These are phyloP conservation scores for Redunca redunca DNA, from an alignment of 2,113 vertebrate genomes.

Conservation along the genomic window DNA sequence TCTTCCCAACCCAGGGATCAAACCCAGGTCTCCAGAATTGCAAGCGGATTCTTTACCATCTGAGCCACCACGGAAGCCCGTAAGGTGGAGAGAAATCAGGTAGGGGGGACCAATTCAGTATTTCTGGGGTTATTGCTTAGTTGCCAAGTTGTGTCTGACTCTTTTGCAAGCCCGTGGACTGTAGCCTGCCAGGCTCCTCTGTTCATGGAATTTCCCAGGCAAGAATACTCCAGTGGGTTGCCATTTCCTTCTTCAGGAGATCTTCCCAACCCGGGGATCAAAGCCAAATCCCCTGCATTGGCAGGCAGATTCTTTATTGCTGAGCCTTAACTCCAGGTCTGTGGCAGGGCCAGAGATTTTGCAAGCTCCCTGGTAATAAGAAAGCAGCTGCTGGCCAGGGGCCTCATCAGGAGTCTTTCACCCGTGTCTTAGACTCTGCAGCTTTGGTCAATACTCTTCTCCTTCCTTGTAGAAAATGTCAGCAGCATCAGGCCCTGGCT, in stretches of 20 bases:
- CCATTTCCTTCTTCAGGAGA: background rate
- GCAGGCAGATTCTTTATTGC: background rate
- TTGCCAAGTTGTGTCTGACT: background rate
- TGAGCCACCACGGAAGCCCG: fast-evolving
- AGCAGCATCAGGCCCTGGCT: background rate
- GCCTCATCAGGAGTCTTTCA: background rate
- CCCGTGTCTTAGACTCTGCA: background rate
- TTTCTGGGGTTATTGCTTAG: background rate
- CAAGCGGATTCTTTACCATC: background rate
- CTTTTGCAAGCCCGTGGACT: background rate
- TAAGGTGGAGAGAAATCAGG: background rate
- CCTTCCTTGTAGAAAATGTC: background rate
- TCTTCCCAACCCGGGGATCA: background rate
- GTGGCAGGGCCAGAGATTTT: background rate
- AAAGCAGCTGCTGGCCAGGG: background rate
- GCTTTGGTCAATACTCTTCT: background rate
- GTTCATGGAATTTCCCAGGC: background rate
- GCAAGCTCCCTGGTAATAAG: background rate
- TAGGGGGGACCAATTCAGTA: background rate
- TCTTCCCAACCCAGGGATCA: background rate
- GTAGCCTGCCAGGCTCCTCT: background rate
- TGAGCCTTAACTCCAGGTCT: background rate
- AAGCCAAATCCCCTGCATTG: background rate
- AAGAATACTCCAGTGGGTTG: background rate
- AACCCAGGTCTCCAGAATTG: background rate